Evolutionary conservation across 1,140 invertebrate species (phyloP).

Genomic region (Callitettix versicolor): DNA sequence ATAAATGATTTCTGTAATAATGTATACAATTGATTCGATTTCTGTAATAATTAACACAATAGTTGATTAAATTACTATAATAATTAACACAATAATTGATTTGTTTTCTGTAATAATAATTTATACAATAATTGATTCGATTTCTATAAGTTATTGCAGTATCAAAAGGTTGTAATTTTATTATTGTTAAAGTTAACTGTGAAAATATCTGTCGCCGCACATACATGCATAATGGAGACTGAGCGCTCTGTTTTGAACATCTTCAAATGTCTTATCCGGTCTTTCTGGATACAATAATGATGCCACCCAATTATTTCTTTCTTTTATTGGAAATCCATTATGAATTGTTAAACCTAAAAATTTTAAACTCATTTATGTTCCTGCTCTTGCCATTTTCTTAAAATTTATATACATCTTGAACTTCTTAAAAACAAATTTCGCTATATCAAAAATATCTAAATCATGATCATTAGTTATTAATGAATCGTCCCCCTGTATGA

Average conservation of each 20-base stretch:
- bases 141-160: too few species aligned
- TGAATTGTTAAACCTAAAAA: constrained; percentile 4
- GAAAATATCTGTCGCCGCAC: neutral
- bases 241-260: neutral
- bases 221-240: neutral
- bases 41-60: too few species aligned
- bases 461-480: neutral
- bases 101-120: too few species aligned
- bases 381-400: neutral
- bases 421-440: neutral
- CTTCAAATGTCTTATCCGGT: neutral
- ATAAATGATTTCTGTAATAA: too few species aligned
- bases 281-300: constrained; percentile 1
- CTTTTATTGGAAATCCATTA: neutral
- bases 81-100: too few species aligned
- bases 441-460: neutral
- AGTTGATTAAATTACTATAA: too few species aligned
- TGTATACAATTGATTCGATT: too few species aligned
- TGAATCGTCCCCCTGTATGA: neutral
- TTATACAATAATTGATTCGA: too few species aligned
- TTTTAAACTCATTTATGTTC: neutral
- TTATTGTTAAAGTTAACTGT: too few species aligned
- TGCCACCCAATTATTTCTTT: neutral
- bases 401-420: constrained; percentile 4
- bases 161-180: too few species aligned